phyloP scores from a whole-genome alignment of 2,888 invertebrate species.

The Dynastes maya region DNA sequence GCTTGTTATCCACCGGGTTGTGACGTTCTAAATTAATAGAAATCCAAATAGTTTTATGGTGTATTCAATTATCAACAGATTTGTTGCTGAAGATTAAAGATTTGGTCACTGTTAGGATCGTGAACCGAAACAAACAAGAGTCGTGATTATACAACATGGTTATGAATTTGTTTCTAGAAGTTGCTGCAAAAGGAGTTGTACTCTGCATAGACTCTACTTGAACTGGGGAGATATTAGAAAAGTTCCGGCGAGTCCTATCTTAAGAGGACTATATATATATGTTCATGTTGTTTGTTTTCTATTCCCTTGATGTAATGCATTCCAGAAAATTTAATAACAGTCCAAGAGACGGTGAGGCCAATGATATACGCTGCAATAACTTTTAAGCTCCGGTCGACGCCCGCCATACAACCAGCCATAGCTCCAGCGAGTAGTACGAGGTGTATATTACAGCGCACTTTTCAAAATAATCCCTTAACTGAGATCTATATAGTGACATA shows the following conservation, averaged over 20 bases:
- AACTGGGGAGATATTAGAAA: no score
- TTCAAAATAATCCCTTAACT: constrained; percentile 40
- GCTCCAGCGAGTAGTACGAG: background rate
- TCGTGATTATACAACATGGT: no score
- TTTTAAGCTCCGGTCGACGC: constrained; percentile 28
- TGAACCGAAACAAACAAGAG: no score
- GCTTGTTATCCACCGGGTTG: no score
- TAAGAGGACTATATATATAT: background rate
- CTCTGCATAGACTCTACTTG: no score
- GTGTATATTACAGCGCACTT: constrained; percentile 40
- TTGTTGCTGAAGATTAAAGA: no score
- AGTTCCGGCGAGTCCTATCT: background rate
- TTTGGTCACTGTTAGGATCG: no score
- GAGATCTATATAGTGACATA: constrained; percentile 40
- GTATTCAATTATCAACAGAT: no score
- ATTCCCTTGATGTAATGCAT: constrained; percentile 43
- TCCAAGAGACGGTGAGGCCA: background rate
- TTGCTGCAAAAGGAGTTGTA: no score
- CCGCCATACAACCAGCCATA: background rate
- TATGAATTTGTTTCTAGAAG: no score
- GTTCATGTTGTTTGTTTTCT: constrained; percentile 45
- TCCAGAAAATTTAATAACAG: constrained; percentile 47
- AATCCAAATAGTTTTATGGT: no score
- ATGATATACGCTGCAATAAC: constrained; percentile 46
- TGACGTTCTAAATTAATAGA: no score